Evolutionary conservation across 1,140 invertebrate genomes (phyloP).

Genomic region (Acromyrmex echinatior): DNA sequence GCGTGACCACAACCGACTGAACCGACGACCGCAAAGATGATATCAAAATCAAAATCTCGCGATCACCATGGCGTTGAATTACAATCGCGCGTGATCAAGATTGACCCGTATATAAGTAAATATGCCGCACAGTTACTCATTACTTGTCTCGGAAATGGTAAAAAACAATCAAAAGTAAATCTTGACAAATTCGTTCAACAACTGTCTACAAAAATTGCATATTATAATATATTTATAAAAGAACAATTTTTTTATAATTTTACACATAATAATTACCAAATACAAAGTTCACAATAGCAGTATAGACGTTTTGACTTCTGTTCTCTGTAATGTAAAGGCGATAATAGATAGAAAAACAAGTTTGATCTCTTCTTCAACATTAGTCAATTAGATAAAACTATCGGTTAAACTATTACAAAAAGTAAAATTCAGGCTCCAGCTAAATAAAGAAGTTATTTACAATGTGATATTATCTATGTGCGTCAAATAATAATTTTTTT

Average conservation of each 20-base stretch:
- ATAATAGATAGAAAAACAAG: too few species aligned
- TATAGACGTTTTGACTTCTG: too few species aligned
- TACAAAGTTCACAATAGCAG: too few species aligned
- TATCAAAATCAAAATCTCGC: slow-evolving; percentile 80
- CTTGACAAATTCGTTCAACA: background rate
- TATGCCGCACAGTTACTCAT: slow-evolving; percentile 21
- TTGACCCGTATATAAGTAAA: slow-evolving; percentile 5
- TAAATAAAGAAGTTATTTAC: too few species aligned
- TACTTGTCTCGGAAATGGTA: background rate
- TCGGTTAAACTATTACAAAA: too few species aligned
- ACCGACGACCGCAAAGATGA: slow-evolving; percentile 75
- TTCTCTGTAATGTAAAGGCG: too few species aligned
- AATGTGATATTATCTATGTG: too few species aligned
- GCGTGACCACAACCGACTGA: slow-evolving; percentile 78
- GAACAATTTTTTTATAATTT: background rate
- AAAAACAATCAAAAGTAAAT: background rate
- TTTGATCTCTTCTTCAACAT: too few species aligned
- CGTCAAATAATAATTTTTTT: too few species aligned
- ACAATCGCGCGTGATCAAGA: slow-evolving; percentile 67
- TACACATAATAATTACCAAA: too few species aligned
- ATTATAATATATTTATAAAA: slow-evolving; percentile 8
- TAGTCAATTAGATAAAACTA: too few species aligned
- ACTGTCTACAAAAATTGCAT: background rate
- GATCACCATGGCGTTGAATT: slow-evolving; percentile 72
- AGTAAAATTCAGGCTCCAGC: too few species aligned